Percentiles rank a stretch among this genome's conserved stretches.
Evolutionary conservation across 2,888 invertebrate species (phyloP).

Genomic region (Phoenoteleia sp.): DNA sequence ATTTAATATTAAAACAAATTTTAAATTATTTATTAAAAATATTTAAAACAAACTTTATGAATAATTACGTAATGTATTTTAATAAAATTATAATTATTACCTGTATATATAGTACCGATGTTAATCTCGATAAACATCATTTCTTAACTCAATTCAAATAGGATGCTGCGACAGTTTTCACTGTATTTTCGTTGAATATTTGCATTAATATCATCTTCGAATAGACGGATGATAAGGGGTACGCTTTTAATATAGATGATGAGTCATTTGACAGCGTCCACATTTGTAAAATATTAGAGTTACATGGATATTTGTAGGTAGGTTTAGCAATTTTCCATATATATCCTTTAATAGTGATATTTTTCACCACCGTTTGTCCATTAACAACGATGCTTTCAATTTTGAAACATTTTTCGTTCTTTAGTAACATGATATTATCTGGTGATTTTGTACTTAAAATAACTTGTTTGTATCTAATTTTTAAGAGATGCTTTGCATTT

Average conservation of each 20-base stretch:
- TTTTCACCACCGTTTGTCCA: neutral
- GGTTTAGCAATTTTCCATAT: neutral
- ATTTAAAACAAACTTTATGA: too few species aligned
- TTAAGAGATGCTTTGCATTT: neutral
- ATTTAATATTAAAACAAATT: too few species aligned
- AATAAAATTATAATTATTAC: too few species aligned
- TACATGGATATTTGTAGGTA: slow-evolving; percentile 12
- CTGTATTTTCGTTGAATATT: neutral
- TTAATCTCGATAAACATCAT: too few species aligned
- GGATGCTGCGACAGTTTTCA: neutral
- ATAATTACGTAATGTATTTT: too few species aligned
- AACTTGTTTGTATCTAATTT: slow-evolving; percentile 1
- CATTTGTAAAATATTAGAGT: neutral
- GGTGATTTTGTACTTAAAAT: neutral
- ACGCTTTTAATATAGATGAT: neutral
- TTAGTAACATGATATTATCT: slow-evolving; percentile 13
- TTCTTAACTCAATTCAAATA: too few species aligned
- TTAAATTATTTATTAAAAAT: too few species aligned
- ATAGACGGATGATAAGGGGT: neutral
- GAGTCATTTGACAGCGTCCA: neutral
- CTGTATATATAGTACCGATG: too few species aligned
- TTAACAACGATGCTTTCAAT: neutral
- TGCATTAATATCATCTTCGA: neutral
- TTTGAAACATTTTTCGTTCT: slow-evolving; percentile 9
- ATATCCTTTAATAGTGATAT: neutral